These are phyloP conservation scores for Hermaeophaga mercurialis DNA, from an alignment of 2,888 invertebrate genomes.

Conservation along the genomic window DNA sequence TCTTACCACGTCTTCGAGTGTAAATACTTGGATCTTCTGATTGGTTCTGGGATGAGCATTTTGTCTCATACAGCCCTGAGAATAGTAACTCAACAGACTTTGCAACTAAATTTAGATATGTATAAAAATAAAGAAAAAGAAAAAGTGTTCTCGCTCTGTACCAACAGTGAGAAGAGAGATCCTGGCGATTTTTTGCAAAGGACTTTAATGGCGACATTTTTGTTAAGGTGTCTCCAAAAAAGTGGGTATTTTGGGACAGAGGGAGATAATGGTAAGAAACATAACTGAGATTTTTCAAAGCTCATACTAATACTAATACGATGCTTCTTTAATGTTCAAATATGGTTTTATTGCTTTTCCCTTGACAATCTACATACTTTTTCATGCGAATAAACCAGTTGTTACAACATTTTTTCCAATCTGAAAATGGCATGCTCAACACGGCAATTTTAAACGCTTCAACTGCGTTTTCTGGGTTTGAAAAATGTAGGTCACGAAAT, in stretches of 20 bases:
- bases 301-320: too few relatives aligned
- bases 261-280: constrained; percentile 36
- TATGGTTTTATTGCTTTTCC: too few relatives aligned
- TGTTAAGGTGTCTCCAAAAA: constrained; percentile 72
- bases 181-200: constrained; percentile 75
- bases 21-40: constrained; percentile 72
- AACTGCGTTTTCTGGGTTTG: too few relatives aligned
- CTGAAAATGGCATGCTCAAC: too few relatives aligned
- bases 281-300: too few relatives aligned
- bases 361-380: too few relatives aligned
- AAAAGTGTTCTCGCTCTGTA: constrained; percentile 67
- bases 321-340: too few relatives aligned
- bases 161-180: constrained; percentile 66
- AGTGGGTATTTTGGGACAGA: constrained; percentile 65
- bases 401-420: too few relatives aligned
- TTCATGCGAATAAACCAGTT: too few relatives aligned
- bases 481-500: too few relatives aligned
- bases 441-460: too few relatives aligned
- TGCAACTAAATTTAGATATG: constrained; percentile 59
- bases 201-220: constrained; percentile 76
- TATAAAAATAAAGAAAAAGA: constrained; percentile 59
- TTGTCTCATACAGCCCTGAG: constrained; percentile 76
- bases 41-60: constrained; percentile 80
- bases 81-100: constrained; percentile 73
- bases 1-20: constrained; percentile 80